These are phyloP conservation scores for Palythoa heliodiscus DNA, from an alignment of 92 coral and sea anemone genomes.

Conservation along the genomic window DNA sequence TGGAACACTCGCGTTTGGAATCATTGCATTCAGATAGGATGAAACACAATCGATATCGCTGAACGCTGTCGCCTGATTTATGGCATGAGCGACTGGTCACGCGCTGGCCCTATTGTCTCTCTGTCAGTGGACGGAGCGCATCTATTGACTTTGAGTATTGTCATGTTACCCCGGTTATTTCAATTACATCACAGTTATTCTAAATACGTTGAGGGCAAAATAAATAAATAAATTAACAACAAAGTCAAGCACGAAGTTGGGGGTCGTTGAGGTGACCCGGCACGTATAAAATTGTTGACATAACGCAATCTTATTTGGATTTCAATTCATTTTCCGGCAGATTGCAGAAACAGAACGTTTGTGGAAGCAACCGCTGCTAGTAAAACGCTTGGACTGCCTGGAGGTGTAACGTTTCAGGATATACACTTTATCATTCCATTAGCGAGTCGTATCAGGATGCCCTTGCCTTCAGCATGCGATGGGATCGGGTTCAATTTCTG, in stretches of 20 bases:
- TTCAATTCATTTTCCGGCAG: constrained; percentile 1
- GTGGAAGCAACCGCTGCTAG: not conserved
- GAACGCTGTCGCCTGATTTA: constrained; percentile 37
- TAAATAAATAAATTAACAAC: too few relatives aligned
- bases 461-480: constrained; percentile 14
- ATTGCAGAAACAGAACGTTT: constrained; percentile 10
- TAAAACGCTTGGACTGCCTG: not conserved
- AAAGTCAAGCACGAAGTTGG: not conserved
- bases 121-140: constrained; percentile 26
- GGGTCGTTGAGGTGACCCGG: constrained; percentile 35
- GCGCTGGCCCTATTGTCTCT: constrained; percentile 8
- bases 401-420: not conserved
- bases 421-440: not conserved
- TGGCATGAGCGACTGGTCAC: constrained; percentile 5
- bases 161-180: constrained; percentile 33
- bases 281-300: constrained; percentile 13
- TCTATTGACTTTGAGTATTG: too few relatives aligned
- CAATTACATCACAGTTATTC: constrained; percentile 39
- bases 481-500: not conserved
- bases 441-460: not conserved
- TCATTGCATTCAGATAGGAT: not conserved
- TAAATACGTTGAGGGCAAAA: constrained; percentile 24
- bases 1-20: constrained; percentile 6
- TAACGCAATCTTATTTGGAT: not conserved
- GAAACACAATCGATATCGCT: constrained; percentile 16